phyloP scores from a whole-genome alignment of 92 coral and sea anemone species.

The Zoanthus sociatus region DNA sequence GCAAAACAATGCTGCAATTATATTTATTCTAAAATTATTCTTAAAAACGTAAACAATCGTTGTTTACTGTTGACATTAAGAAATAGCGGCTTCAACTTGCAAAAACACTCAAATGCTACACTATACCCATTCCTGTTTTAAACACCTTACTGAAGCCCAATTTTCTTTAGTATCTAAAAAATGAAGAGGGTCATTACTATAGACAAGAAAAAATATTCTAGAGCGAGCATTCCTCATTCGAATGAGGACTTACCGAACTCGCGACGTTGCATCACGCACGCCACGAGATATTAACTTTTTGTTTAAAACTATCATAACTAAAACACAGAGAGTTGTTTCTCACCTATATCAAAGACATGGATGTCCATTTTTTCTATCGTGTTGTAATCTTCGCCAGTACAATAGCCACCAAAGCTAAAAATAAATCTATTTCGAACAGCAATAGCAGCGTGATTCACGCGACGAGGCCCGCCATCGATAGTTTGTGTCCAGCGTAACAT shows the following conservation, averaged over 20 bases:
- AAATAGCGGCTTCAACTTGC: background rate
- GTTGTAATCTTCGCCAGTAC: conserved; percentile 93
- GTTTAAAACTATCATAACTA: background rate
- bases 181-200: background rate
- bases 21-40: background rate
- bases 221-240: no score
- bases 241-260: background rate
- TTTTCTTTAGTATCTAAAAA: background rate
- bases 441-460: conserved; percentile 97
- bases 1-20: background rate
- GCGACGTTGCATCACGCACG: background rate
- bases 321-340: conserved; percentile 11
- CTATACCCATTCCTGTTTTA: background rate
- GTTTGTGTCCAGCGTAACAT: conserved; percentile 88
- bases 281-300: background rate
- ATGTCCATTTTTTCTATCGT: conserved; percentile 87
- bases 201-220: background rate
- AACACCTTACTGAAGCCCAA: background rate
- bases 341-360: conserved; percentile 92
- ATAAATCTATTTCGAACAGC: conserved; percentile 82
- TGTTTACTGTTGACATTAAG: background rate
- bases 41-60: background rate
- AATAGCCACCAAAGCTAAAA: conserved; percentile 98
- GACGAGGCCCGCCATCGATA: conserved; percentile 92
- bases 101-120: background rate